Conservation (phyloP, 2,797 vertebrate species). For the Sus cebifrons region DNA sequence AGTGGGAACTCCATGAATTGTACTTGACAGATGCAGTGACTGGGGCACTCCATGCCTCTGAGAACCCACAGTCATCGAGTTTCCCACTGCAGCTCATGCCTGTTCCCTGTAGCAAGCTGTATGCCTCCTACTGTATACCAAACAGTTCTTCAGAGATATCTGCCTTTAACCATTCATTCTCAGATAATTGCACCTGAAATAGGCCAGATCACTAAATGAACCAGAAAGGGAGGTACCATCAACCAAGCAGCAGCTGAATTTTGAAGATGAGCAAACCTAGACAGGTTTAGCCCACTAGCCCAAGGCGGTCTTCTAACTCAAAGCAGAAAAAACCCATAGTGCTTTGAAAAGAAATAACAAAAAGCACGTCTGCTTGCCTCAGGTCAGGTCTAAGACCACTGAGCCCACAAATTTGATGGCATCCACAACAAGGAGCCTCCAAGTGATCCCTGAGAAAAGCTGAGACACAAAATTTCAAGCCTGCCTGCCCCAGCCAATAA, state of each 20-base stretch:
- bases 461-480: conserved; percentile 2
- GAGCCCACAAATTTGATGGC: background rate
- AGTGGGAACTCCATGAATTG: background rate
- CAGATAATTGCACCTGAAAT: conserved; percentile 68
- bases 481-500: background rate
- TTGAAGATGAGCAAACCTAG: conserved; percentile 11
- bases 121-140: background rate
- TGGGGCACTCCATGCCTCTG: background rate
- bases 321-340: background rate
- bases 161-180: background rate
- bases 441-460: background rate
- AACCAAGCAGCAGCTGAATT: conserved; percentile 13
- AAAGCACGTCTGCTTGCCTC: background rate
- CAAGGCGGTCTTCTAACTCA: background rate
- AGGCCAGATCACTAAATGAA: conserved; percentile 65
- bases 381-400: conserved; percentile 27
- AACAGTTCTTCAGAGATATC: background rate
- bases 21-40: background rate
- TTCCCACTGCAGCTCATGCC: background rate
- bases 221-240: conserved; percentile 2
- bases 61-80: background rate
- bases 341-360: conserved; percentile 68
- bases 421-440: background rate
- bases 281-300: conserved; percentile 25
- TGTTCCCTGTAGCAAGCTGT: background rate